phyloP scores from a whole-genome alignment of 35 echinoderm and acorn worm genomes.

The Apostichopus californicus region DNA sequence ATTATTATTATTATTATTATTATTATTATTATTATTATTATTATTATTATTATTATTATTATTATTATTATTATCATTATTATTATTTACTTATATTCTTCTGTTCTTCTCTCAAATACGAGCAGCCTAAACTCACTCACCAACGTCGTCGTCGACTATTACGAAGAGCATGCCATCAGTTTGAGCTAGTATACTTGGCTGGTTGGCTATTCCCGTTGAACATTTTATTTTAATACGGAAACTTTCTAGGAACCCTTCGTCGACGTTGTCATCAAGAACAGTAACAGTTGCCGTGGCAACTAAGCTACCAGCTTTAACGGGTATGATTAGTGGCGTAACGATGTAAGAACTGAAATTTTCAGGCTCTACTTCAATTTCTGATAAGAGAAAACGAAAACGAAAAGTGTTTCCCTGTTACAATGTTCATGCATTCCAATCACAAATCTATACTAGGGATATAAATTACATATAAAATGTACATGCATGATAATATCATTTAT shows the following conservation, averaged over 20 bases:
- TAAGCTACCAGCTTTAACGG: background rate
- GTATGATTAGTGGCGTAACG: background rate
- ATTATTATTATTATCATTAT: too few relatives aligned
- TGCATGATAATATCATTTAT: too few relatives aligned
- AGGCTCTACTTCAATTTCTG: constrained; percentile 12
- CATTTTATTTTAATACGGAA: constrained; percentile 19
- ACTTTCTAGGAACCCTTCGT: background rate
- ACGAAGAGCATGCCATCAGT: background rate
- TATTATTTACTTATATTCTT: too few relatives aligned
- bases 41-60: too few relatives aligned
- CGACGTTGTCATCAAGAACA: background rate
- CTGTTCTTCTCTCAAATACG: too few relatives aligned
- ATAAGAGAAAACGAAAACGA: background rate
- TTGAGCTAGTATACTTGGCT: too few relatives aligned
- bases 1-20: too few relatives aligned
- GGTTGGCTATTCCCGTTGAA: background rate
- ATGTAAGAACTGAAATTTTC: constrained; percentile 15
- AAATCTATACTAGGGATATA: too few relatives aligned
- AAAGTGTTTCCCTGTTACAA: too few relatives aligned
- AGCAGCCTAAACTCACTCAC: background rate
- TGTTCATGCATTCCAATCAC: too few relatives aligned
- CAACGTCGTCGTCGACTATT: constrained; percentile 1
- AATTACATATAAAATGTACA: too few relatives aligned
- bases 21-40: too few relatives aligned
- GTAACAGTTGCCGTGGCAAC: background rate